Base-by-base conservation (phyloP, 2,888 invertebrate genomes). In the Diadromus collaris region DNA sequence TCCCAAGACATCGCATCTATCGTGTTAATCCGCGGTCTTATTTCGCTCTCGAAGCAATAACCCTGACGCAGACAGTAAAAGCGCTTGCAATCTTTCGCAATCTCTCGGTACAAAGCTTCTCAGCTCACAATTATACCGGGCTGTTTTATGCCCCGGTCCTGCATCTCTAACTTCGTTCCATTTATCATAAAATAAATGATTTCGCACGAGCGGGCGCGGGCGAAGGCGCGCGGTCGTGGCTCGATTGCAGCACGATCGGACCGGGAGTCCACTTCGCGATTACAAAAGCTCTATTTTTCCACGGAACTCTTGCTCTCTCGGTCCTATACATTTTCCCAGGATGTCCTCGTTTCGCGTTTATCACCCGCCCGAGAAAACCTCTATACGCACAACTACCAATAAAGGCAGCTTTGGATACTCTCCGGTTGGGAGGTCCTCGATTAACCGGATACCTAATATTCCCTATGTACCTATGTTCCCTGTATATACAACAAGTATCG, bases 121-220 rank as follows among this genome's bases (percentile, higher is more conserved):
- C 6, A 44, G 27, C 41, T 60, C 51, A 10, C 7, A 2, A 24
- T 68, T 63, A 44, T 38, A 48, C 19, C 32, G 29, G 29, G 21
- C 21, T 19, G 34, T 69, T 51, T 19, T 46, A 41, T 61, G 41
- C 32, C 21, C 7, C 6, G 29, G 27, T 27, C 6, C 29, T n/a
- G 16, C 16, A 29, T 54, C 51, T 51, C 24, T 24, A 13, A 51
- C 24, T 51, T 13, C 24, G 51, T 51, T 64, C 56, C 71, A 64
- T 72, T 76, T 68, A 76, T 79, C 79, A 69, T 73, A 69, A 76
- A 76, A 79, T 72, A 69, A 76, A 69, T 64, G 76, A 79, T 76
- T 58, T 71, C 51, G 16, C 48, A 48, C 21, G 48, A 48, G 34
- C 34, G 34, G 34, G 9, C 34, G 34, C n/a, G n/a, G n/a, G n/a